These are phyloP conservation scores for Collichthys lucidus DNA, from an alignment of 2,113 vertebrate species.

Conservation along the genomic window DNA sequence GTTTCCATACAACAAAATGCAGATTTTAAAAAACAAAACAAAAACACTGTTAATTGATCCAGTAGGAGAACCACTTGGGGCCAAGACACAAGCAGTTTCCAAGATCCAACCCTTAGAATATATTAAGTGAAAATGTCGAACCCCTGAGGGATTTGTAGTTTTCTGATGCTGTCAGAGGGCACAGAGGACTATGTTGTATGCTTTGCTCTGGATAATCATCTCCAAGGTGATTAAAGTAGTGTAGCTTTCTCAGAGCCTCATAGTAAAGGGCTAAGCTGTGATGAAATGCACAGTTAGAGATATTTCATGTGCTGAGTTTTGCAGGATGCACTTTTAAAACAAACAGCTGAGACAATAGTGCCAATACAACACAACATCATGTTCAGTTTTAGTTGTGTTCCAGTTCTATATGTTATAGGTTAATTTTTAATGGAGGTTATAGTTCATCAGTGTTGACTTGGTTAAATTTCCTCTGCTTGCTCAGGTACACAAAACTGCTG, in stretches of 20 bases:
- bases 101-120: constrained; percentile 9
- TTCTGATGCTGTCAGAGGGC: constrained; percentile 58
- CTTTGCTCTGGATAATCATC: constrained; percentile 81
- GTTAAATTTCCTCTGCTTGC: constrained; percentile 43
- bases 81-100: constrained; percentile 7
- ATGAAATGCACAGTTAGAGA: constrained; percentile 40
- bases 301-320: constrained; percentile 31
- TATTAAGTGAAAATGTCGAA: constrained; percentile 10
- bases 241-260: constrained; percentile 34
- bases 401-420: neutral
- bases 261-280: constrained; percentile 47
- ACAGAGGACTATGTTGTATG: constrained; percentile 55
- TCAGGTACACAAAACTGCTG: constrained; percentile 62
- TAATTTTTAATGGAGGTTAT: neutral
- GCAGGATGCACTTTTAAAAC: constrained; percentile 4
- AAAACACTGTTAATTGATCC: neutral
- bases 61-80: neutral
- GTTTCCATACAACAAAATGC: constrained; percentile 14
- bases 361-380: constrained; percentile 34
- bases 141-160: constrained; percentile 13
- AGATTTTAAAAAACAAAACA: neutral
- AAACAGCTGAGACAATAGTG: constrained; percentile 20
- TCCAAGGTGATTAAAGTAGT: constrained; percentile 69
- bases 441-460: neutral
- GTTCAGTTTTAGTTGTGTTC: constrained; percentile 30